Base-by-base conservation (phyloP, 2,113 vertebrate genomes). In the Anthoscopus minutus region DNA sequence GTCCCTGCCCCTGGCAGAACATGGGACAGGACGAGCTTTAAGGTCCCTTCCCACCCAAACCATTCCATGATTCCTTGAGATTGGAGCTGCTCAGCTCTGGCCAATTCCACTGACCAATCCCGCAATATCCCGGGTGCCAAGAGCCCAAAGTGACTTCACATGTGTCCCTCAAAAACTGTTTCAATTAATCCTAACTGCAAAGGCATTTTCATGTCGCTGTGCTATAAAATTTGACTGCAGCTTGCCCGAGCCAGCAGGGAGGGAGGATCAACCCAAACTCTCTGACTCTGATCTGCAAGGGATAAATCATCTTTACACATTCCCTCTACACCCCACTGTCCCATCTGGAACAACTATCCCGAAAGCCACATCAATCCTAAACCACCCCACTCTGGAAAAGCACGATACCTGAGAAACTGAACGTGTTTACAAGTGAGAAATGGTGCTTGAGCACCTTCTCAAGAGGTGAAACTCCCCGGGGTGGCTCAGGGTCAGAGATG, bases 241-340 rank as follows among this genome's bases (percentile, higher is more conserved):
- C 72, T 65, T 47, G 79, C 62, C 80, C 3, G 12, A 61, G 90
- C 66, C 96, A 95, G 71, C 86, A 42, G 5, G 54, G 65, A 80
- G 58, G 64, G 78, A 88, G 56, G 79, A 77, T 58, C 24, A 44
- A 66, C 67, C 11, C 50, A 80, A 69, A 57, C 62, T 20, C 73
- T n/a, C 66, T 35, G 84, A 62, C 80, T 87, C 50, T 47, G 78
- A 62, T 91, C 74, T 88, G 84, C 62, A 81, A 88, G 62, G 60
- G 62, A 95, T 86, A 91, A 96, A 96, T 96, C 92, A 96, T 78
- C 88, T 70, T 81, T 56, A 81, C 76, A 56, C 67, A n/a, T 15
- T 56, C 2, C 11, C 45, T 56, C 35, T n/a, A 50, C 72, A 25
- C 71, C 81, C 92, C 89, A 85, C 67, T 64, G 85, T 31, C 92